Conservation (phyloP, 53 echinoderm and acorn worm species). For the Astropecten irregularis region DNA sequence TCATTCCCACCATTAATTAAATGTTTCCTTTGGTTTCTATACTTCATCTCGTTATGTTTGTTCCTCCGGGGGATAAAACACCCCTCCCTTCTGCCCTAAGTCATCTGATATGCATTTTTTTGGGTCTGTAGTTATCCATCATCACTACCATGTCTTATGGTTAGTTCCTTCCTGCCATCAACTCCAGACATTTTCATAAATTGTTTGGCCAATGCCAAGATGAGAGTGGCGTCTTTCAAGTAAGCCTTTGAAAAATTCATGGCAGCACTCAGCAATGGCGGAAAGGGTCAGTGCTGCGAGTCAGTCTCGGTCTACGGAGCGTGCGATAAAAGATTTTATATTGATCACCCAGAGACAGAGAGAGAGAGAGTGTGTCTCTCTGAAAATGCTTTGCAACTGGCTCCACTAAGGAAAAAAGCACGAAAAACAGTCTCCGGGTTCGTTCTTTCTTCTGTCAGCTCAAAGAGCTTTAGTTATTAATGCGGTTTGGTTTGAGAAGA, state of each 20-base stretch:
- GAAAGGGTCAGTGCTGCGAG: neutral
- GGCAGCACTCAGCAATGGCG: neutral
- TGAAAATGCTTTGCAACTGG: too few relatives aligned
- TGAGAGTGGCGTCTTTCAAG: conserved; percentile 7
- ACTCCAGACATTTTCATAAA: too few relatives aligned
- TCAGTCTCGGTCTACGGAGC: neutral
- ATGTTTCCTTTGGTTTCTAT: neutral
- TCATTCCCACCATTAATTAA: neutral
- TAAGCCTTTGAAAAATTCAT: conserved; percentile 26
- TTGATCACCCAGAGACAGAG: conserved; percentile 18
- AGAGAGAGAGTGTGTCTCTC: too few relatives aligned
- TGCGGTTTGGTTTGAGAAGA: neutral
- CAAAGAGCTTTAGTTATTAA: conserved; percentile 25
- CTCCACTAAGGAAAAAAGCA: neutral
- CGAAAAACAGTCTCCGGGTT: conserved; percentile 19
- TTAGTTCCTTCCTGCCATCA: too few relatives aligned
- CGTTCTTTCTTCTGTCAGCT: neutral
- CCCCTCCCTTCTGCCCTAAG: neutral
- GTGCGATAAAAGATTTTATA: conserved; percentile 40
- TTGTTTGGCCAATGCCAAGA: too few relatives aligned
- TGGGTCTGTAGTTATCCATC: neutral
- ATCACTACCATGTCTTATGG: neutral
- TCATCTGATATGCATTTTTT: neutral
- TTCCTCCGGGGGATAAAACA: neutral
- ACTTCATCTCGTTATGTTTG: too few relatives aligned